Base-by-base conservation (phyloP, 2,113 vertebrate species). In the Alexandromys fortis region DNA sequence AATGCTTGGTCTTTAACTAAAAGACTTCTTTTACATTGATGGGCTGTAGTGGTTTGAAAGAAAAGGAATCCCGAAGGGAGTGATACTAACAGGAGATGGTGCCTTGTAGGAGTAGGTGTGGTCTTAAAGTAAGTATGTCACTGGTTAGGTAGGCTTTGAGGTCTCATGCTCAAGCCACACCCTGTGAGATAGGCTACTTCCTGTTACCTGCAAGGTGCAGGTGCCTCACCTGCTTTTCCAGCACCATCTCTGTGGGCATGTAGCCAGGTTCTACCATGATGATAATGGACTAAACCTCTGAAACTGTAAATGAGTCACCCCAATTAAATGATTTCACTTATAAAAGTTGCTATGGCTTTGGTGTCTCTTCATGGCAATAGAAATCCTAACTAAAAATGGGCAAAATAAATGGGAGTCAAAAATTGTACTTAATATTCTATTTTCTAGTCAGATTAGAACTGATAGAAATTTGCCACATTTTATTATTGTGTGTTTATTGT, bases 1-100 rank as follows among this genome's bases (percentile, higher is more conserved):
- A 72, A 68, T 88, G 24, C 86, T 85, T 95, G 82, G 3, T 92
- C 82, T 94, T 88, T 86, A 82, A 92, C n/a, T 75, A 70, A 78
- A 83, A 42, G 11, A 30, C 63, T 85, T 92, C 0, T 91, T 90
- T 68, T 7, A 52, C 19, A 76, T 33, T 26, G 1, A 70, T 89
- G 24, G 35, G 17, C 35, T n/a, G 33, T n/a, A 3, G 35, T 72
- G 16, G 70, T 72, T 35, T 19, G 35, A 72, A 72, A 72, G 35
- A 72, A 72, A 72, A 72, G 21, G 35, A 72, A 17, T 35, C 17
- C 7, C 16, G 21, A n/a, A 72, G 17, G 16, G 35, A n/a, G 70
- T 72, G 35, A 17, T 17, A 72, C 70, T n/a, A 35, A n/a, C 0
- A 3, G 35, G 17, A 72, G 0, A 9, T 19, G 35, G 9, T 17